Conservation (phyloP, 2,888 invertebrate species). For the Ischnura elegans region DNA sequence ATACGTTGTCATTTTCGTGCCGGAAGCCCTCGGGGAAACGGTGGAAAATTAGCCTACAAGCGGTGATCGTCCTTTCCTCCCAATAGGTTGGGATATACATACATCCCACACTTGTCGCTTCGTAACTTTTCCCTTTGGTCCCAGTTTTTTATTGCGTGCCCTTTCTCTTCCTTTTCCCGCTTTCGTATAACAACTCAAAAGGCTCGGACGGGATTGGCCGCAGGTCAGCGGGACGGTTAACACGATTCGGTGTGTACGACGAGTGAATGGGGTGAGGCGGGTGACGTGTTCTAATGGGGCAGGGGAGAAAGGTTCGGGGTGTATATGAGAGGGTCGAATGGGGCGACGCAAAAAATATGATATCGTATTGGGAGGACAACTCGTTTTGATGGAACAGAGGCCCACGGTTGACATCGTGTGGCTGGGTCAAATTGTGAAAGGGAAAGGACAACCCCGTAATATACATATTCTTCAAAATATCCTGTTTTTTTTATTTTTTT, state of each 20-base stretch:
- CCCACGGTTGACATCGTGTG: neutral
- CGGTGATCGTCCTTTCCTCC: neutral
- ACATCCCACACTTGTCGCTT: neutral
- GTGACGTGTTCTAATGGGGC: neutral
- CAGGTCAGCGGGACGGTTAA: neutral
- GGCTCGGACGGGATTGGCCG: neutral
- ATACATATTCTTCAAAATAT: neutral
- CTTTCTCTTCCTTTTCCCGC: neutral
- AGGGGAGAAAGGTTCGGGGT: neutral
- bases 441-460: neutral
- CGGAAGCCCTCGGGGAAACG: neutral
- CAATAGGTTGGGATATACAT: no score
- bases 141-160: neutral
- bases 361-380: neutral
- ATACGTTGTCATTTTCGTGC: neutral
- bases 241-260: neutral
- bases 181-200: neutral
- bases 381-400: neutral
- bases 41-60: slow-evolving; percentile 2
- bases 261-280: neutral
- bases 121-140: neutral
- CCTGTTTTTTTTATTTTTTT: neutral
- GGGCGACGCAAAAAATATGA: neutral
- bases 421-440: neutral
- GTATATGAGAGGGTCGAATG: neutral